phyloP scores from a whole-genome alignment of 2,888 invertebrate genomes.

The Athrips mouffetella region DNA sequence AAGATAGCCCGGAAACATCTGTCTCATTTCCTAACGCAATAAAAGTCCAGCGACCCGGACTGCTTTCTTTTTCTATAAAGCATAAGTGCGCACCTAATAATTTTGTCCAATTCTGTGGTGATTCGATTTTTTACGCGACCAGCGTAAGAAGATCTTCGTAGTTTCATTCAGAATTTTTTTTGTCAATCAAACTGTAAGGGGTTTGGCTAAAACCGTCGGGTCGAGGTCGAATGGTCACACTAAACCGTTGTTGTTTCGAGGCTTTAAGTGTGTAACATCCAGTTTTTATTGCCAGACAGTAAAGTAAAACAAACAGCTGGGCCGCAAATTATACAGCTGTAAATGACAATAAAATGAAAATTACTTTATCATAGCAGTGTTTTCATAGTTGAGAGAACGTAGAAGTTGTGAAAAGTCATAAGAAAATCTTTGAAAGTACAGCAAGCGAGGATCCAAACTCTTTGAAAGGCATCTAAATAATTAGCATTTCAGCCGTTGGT shows the following conservation, averaged over 20 bases:
- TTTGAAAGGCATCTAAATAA: too few species aligned
- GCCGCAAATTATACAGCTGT: constrained; percentile 44
- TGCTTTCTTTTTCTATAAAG: constrained; percentile 25
- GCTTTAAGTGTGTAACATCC: constrained; percentile 42
- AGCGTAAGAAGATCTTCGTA: constrained; percentile 24
- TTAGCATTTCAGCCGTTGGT: too few species aligned
- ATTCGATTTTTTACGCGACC: constrained; percentile 33
- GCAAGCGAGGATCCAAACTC: too few species aligned
- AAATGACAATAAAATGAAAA: constrained; percentile 36
- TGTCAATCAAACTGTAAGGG: background rate
- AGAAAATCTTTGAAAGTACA: too few species aligned
- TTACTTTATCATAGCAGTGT: constrained; percentile 14
- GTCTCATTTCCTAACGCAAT: constrained; percentile 23
- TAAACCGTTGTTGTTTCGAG: constrained; percentile 32
- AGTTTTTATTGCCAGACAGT: constrained; percentile 50
- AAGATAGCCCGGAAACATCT: constrained; percentile 14
- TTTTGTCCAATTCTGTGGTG: constrained; percentile 34
- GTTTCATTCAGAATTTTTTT: background rate
- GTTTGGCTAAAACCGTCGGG: constrained; percentile 15
- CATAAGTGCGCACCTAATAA: constrained; percentile 40
- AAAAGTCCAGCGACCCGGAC: constrained; percentile 17
- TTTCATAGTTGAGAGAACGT: background rate
- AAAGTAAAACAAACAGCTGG: constrained; percentile 48
- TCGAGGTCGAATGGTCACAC: constrained; percentile 29
- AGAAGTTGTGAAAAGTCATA: constrained; percentile 5